Base-by-base conservation (phyloP, 2,888 invertebrate genomes). In the Lepetodrilus schrolli region DNA sequence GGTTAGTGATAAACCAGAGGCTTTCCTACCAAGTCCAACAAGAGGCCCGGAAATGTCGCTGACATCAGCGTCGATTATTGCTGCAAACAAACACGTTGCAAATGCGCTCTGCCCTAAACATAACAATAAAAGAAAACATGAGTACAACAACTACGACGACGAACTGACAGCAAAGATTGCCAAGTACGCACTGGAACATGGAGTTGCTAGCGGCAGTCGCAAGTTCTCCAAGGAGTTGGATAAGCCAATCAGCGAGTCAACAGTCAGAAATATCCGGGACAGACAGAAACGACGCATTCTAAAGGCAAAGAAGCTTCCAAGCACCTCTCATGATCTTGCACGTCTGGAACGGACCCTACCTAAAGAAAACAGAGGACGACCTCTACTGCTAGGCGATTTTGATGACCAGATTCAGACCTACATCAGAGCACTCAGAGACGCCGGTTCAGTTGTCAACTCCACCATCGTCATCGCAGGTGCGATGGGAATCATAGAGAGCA, bases 401-500 rank as follows among this genome's bases (percentile, higher is more conserved):
- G 74, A 74, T 66, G 26, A 10, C 20, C 48, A 71, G 37, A 66
- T 74, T 10, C 47, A 48, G 49, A 71, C 70, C 20, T 71, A 71
- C 47, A 47, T 72, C 36, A 66, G 68, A 23, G 43, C 71, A 17
- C 20, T 75, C 10, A 26, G 72, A 66, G 20, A 20, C 5, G 66
- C 43, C n/a, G 75, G 75, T 21, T 66, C 49, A 1, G 30, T 50
- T 17, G 66, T 75, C 17, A 68, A 48, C 4, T 50, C 50, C 5
- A 58, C 58, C 43, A 72, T 75, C 43, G 75, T 75, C 7, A 72
- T 75, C 23, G 66, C 43, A 1, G 38, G 49, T 13, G 75, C 75
- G 0, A 26, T 34, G 13, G 75, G 72, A 10, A 69, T 74, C 47
- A 36, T 74, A 13, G 8, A 10, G 38, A 7, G 13, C 1, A 13